These are phyloP conservation scores for Rallus limicola DNA, from an alignment of 2,113 vertebrate genomes.

Conservation along the genomic window DNA sequence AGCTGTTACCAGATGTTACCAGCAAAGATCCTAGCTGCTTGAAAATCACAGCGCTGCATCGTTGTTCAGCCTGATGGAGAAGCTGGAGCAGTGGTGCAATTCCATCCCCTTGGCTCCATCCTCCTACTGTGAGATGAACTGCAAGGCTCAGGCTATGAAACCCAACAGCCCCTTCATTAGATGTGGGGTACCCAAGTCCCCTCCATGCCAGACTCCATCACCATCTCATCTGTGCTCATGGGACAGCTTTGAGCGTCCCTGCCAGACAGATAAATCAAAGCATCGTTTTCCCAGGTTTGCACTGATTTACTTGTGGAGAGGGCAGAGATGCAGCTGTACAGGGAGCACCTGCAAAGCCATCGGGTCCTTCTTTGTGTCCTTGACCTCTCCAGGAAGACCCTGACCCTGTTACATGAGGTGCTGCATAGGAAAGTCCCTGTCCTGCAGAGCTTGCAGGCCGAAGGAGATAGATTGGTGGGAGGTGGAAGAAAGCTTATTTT, in stretches of 20 bases:
- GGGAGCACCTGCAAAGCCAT: neutral
- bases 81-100: neutral
- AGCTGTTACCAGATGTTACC: neutral
- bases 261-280: neutral
- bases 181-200: neutral
- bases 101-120: neutral
- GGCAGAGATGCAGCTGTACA: neutral
- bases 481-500: neutral
- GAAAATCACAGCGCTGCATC: neutral
- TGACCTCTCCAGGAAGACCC: neutral
- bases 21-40: neutral
- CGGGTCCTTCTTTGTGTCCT: neutral
- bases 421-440: neutral
- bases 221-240: neutral
- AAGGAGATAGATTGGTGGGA: neutral
- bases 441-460: neutral
- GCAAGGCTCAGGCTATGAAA: neutral
- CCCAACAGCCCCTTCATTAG: neutral
- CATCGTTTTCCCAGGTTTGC: accelerated
- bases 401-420: accelerated
- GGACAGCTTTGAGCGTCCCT: accelerated
- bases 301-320: neutral
- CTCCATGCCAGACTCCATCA: neutral
- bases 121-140: neutral
- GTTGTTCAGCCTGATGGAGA: accelerated